Evolutionary conservation across 2,797 vertebrate species (phyloP).

Genomic region (Chaenodraco wilsoni): DNA sequence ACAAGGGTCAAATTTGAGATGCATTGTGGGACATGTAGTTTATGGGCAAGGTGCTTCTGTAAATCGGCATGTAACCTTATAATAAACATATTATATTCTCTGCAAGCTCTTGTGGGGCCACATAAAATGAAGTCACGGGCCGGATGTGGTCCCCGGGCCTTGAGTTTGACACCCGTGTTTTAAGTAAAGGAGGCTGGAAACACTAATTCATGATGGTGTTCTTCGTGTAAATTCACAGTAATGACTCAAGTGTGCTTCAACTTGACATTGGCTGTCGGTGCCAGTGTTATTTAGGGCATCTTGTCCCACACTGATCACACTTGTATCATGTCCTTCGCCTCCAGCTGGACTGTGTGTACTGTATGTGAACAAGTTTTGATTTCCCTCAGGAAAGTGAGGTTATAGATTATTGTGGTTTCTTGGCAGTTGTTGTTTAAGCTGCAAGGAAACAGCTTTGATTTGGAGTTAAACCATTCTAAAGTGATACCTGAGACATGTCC

Average conservation of each 20-base stretch:
- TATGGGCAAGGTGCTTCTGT: no score
- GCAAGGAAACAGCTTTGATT: conserved; percentile 16
- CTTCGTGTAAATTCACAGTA: conserved; percentile 6
- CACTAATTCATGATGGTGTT: background rate
- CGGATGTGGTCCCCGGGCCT: no score
- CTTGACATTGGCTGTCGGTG: conserved; percentile 6
- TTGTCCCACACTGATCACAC: conserved; percentile 4
- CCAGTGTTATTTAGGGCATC: background rate
- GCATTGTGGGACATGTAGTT: no score
- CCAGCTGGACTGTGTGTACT: background rate
- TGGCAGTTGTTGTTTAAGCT: background rate
- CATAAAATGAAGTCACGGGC: no score
- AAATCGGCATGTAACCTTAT: no score
- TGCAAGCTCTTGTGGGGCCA: no score
- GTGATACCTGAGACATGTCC: conserved; percentile 2
- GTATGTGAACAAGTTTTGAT: conserved; percentile 11
- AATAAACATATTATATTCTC: no score
- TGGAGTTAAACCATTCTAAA: conserved; percentile 10
- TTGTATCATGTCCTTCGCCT: background rate
- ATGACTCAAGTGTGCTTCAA: background rate
- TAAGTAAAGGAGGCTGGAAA: conserved; percentile 22
- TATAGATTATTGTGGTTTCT: background rate
- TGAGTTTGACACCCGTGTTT: no score
- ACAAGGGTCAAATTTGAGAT: no score
- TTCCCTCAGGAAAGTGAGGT: conserved; percentile 13